phyloP scores from a whole-genome alignment of 2,888 invertebrate species.

The Dicranocentrus wangi region DNA sequence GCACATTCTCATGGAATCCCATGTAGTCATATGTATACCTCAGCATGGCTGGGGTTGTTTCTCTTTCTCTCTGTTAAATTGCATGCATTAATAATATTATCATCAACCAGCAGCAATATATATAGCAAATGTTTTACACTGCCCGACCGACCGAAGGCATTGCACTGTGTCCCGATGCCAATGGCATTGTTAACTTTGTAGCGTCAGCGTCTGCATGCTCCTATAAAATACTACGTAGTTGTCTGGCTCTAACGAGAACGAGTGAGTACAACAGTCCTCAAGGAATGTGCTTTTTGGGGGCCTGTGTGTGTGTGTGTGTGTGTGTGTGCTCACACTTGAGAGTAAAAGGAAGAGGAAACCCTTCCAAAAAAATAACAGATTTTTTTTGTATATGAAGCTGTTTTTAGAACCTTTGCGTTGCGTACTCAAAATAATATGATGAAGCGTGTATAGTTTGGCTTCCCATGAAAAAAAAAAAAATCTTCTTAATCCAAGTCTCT shows the following conservation, averaged over 20 bases:
- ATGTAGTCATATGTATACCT: constrained; percentile 40
- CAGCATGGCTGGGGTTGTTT: constrained; percentile 14
- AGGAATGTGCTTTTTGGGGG: not conserved
- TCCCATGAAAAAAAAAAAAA: too few relatives aligned
- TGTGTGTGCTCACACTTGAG: too few relatives aligned
- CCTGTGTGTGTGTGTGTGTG: too few relatives aligned
- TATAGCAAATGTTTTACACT: not conserved
- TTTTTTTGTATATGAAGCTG: too few relatives aligned
- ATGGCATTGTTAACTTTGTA: constrained; percentile 50
- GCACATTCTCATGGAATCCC: constrained; percentile 68
- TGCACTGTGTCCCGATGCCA: constrained; percentile 44
- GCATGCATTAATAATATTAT: constrained; percentile 11
- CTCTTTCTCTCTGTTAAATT: not conserved
- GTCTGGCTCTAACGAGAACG: constrained; percentile 3
- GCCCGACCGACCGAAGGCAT: constrained; percentile 29
- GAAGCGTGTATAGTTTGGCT: too few relatives aligned
- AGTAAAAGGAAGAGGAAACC: too few relatives aligned
- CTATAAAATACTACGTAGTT: not conserved
- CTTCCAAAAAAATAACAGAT: too few relatives aligned
- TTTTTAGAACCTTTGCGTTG: too few relatives aligned
- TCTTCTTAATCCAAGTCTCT: too few relatives aligned
- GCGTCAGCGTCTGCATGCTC: constrained; percentile 17
- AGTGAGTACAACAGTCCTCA: constrained; percentile 18
- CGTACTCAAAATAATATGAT: too few relatives aligned
- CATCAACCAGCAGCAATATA: not conserved